phyloP scores from a whole-genome alignment of 2,797 vertebrate genomes.

The Allobates femoralis region DNA sequence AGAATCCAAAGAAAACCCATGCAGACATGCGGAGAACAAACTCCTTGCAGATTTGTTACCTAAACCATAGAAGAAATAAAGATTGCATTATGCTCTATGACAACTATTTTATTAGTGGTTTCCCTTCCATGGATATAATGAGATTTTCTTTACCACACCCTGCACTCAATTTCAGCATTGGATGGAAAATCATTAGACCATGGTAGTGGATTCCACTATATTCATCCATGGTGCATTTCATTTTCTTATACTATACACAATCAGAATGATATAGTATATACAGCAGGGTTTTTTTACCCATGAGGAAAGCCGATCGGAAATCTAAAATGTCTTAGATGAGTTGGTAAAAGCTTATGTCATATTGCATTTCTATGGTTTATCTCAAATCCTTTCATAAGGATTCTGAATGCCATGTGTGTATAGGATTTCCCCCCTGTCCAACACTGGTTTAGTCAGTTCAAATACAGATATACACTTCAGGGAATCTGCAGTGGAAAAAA shows the following conservation, averaged over 20 bases:
- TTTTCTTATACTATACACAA: not conserved
- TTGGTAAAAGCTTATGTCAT: not conserved
- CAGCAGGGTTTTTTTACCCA: not conserved
- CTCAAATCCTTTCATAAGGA: not conserved
- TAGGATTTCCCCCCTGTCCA: not conserved
- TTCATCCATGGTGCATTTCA: not conserved
- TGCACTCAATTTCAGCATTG: conserved; percentile 10
- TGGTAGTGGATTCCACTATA: not conserved
- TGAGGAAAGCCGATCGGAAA: not conserved
- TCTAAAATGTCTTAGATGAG: not conserved
- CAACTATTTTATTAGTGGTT: conserved; percentile 16
- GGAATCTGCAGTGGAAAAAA: not conserved
- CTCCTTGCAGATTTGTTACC: not conserved
- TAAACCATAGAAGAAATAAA: not conserved
- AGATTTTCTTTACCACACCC: conserved; percentile 25
- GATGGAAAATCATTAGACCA: conserved; percentile 17
- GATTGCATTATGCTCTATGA: not conserved
- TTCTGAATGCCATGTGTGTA: conserved; percentile 9
- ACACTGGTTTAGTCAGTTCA: not conserved
- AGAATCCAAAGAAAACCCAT: too few species aligned
- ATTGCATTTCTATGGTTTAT: not conserved
- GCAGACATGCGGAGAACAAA: too few species aligned
- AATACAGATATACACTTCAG: not conserved
- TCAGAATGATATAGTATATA: not conserved
- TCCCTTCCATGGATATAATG: not conserved